Base-by-base conservation (phyloP, 2,888 invertebrate species). In the Myopa tessellatipennis region DNA sequence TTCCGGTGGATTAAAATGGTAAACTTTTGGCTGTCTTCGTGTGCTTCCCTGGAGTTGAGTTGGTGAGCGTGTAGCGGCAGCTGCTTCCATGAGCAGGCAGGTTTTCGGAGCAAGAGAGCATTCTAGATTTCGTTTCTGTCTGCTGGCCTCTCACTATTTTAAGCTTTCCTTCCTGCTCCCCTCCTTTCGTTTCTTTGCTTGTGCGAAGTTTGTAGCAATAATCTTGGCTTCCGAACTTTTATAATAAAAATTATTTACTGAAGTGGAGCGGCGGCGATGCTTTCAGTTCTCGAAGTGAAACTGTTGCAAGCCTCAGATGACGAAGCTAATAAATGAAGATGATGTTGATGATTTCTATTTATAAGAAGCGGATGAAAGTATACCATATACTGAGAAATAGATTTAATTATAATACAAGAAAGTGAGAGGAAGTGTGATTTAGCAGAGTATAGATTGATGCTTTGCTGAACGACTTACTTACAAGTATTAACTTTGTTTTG, bases 201-300 rank as follows among this genome's bases (percentile, higher is more conserved):
- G 50, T 55, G 70, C 18, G 14, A 60, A 70, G 61, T 18, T 68
- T 75, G 55, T 40, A 36, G 50, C 60, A 69, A 69, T 75, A 60
- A 26, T 26, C 26, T 69, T 58, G n/a, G 75, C 45, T 69, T 58
- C 18, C 26, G 26, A 75, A 75, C 68, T 75, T 75, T 75, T 58
- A 40, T 58, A 68, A 75, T 75, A 75, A 75, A 75, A 75, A 75
- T 75, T 58, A 75, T 75, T 68, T 38, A 75, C 75, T 75, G 60
- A n/a, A 55, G n/a, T 36, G 26, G 55, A n/a, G 16, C n/a, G 3
- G 5, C 55, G 55, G 5, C 55, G n/a, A 18, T 12, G 26, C 26
- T 50, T 70, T 70, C 34, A 8, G 45, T 26, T 26, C 26, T 26
- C 26, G 26, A 1, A 45, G 26, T 26, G 1, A 26, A 26, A 52